Base-by-base conservation (phyloP, 2,797 vertebrate species). In the Furcifer pardalis region DNA sequence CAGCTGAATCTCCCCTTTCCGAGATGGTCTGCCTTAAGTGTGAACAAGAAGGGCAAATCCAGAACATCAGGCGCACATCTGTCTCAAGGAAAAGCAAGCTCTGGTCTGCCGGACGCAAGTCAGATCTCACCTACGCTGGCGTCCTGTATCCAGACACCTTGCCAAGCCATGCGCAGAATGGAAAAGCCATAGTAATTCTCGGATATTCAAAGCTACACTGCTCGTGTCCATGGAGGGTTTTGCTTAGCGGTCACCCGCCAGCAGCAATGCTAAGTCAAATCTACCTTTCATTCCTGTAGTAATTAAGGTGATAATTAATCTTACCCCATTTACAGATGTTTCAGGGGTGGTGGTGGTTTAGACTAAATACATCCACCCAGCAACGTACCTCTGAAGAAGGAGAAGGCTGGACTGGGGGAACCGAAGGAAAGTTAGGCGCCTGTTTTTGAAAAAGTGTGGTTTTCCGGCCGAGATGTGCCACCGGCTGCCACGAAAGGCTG, bases 321-420 rank as follows among this genome's bases (percentile, higher is more conserved):
- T n/a, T n/a, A n/a, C n/a, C n/a, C n/a, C n/a, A n/a, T n/a, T n/a
- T n/a, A n/a, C n/a, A n/a, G n/a, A n/a, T n/a, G n/a, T n/a, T 63
- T 35, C 2, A 10, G 25, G 21, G 44, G 10, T 3, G 1, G 44
- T 37, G 23, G 44, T 17, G 8, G 8, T 66, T 73, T 35, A 32
- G 60, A 65, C 13, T 3, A 37, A 75, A 7, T 10, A 9, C 46
- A 77, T 1, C 32, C 32, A 84, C 46, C 66, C 25, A 13, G 23
- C 49, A 65, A 40, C 92, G 30, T 89, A 93, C 93, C 93, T 91
- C 0, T 1, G 77, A 25, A 82, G 86, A 49, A 12, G 23, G 23
- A 59, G 56, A 23, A 59, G 56, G 56, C 56, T 23, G 23, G 23
- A 59, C 2, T 59, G 56, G 7, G 56, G 13, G 56, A 23, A 59